A percentile compares a stretch with the other conserved stretches of the same genome.
phyloP scores from a whole-genome alignment of 1,140 invertebrate genomes.

The Cyrtorhinus lividipennis region DNA sequence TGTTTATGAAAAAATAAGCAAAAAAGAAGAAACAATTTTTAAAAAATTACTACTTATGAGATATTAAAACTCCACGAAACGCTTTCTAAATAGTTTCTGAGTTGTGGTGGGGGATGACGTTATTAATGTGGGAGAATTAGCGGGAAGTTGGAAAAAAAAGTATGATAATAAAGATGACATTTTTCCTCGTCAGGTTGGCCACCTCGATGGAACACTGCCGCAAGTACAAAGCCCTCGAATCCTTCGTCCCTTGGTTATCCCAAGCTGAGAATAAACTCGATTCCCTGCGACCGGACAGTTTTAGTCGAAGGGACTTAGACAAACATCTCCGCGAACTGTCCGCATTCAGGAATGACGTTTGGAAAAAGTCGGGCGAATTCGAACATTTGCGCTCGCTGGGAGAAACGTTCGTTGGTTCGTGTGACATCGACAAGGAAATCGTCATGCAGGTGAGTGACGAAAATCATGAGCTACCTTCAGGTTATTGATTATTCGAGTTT shows the following conservation, averaged over 20 bases:
- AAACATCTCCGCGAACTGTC: conserved; percentile 80
- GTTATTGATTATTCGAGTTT: too few species aligned
- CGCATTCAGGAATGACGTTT: conserved; percentile 73
- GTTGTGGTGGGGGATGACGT: too few species aligned
- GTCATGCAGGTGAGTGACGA: conserved; percentile 63
- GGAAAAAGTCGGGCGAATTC: conserved; percentile 82
- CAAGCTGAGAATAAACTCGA: conserved; percentile 74
- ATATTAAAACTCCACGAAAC: too few species aligned
- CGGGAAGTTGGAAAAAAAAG: too few species aligned
- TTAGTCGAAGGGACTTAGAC: conserved; percentile 74
- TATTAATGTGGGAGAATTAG: too few species aligned
- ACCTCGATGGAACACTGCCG: conserved; percentile 58
- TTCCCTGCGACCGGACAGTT: conserved; percentile 57
- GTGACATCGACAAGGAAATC: conserved; percentile 79
- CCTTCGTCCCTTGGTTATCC: conserved; percentile 74
- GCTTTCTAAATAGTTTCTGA: too few species aligned
- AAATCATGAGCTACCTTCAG: too few species aligned
- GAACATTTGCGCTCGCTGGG: conserved; percentile 73
- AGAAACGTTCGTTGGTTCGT: conserved; percentile 68
- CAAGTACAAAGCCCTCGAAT: conserved; percentile 66
- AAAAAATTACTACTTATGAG: too few species aligned
- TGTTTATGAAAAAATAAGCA: too few species aligned
- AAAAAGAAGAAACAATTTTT: too few species aligned
- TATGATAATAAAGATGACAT: too few species aligned
- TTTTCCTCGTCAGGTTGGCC: not conserved